These are phyloP conservation scores for Pristionchus maxplancki DNA, from an alignment of 2,888 invertebrate species.

Conservation along the genomic window DNA sequence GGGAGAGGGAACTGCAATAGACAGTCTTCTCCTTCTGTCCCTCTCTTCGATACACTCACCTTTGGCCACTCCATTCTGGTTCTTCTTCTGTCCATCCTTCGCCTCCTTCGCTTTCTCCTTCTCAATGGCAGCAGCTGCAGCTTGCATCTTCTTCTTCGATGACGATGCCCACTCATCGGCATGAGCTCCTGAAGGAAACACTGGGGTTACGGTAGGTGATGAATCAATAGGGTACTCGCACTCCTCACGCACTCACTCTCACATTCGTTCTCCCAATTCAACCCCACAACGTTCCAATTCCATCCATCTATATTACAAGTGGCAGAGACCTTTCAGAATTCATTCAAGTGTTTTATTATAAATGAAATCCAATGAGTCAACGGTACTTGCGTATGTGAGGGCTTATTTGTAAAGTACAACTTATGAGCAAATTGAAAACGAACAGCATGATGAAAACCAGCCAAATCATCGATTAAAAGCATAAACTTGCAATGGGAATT, in stretches of 20 bases:
- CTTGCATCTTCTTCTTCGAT: conserved; percentile 36
- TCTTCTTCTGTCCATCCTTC: not conserved
- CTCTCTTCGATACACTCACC: not conserved
- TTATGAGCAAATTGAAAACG: not conserved
- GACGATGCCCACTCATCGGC: conserved; percentile 51
- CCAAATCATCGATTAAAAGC: not conserved
- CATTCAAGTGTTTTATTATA: not conserved
- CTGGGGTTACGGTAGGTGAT: not conserved
- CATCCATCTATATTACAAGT: not conserved
- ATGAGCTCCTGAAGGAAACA: conserved; percentile 14
- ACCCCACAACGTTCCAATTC: not conserved
- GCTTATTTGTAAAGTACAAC: not conserved
- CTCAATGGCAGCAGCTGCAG: conserved; percentile 40
- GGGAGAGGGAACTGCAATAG: conserved; percentile 2
- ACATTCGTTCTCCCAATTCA: not conserved
- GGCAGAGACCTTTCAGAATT: not conserved
- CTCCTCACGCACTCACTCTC: not conserved
- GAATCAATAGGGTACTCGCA: not conserved
- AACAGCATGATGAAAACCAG: not conserved
- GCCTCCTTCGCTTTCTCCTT: not conserved
- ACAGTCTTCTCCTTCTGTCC: not conserved
- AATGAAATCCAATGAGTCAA: not conserved
- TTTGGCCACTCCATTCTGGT: not conserved
- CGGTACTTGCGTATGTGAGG: not conserved
- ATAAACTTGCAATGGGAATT: not conserved